Base-by-base conservation (phyloP, 2,888 invertebrate species). In the Germaria angustata region DNA sequence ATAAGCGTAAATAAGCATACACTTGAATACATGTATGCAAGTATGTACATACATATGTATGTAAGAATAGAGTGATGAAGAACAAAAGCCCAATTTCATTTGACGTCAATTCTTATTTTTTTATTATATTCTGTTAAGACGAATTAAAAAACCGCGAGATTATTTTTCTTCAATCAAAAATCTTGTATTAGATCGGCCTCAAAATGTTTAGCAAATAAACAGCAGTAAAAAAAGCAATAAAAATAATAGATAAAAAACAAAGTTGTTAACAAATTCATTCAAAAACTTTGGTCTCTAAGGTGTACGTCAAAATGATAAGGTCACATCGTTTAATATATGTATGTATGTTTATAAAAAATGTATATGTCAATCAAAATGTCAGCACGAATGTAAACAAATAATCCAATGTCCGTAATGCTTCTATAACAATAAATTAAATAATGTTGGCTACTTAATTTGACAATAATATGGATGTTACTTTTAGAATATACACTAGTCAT, bases 221-320 rank as follows among this genome's bases (percentile, higher is more conserved):
- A n/a, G n/a, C n/a, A n/a, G n/a, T n/a, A n/a, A 69, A 69, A 39
- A 34, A 71, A 39, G 9, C 32, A 51, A 24, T 11, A 36, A 24
- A 39, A 39, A 63, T 17, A 51, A 13, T 39, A 6, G 32, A 55
- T 24, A 73, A 39, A 32, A 75, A 75, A 55, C 36, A 55, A 2
- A 34, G 32, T 34, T 53, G 39, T 32, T 51, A 61, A 72, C 39
- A 63, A 73, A 28, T 73, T 63, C 63, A 73, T 73, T 73, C 63
- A 73, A 73, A 36, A 61, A 63, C 11, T 61, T 22, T 51, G 22
- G 36, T n/a, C 9, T 22, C 34, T 9, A 22, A 49, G 6, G 6
- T 51, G 66, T 36, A 20, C 44, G 34, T 36, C 44, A 34, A 34
- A 22, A 1, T 69, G 44, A 57, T 57, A 55, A 17, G 32, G 46